phyloP scores from a whole-genome alignment of 2,888 invertebrate genomes.

The Stenichneumon culpator region DNA sequence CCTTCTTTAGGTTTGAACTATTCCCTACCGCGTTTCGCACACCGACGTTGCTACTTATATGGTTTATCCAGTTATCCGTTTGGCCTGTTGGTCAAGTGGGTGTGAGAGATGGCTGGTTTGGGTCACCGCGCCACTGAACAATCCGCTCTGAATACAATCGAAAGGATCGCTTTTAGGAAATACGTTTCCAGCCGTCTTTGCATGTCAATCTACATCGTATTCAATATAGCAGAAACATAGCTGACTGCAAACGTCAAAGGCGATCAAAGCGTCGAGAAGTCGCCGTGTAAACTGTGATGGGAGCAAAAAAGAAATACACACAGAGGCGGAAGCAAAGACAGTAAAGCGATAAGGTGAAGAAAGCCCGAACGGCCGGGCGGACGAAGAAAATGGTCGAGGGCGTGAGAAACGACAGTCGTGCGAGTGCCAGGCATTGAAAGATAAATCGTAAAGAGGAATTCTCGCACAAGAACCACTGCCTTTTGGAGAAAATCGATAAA shows the following conservation, averaged over 20 bases:
- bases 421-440: constrained; percentile 15
- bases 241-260: constrained; percentile 28
- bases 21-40: constrained; percentile 15
- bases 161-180: constrained; percentile 46
- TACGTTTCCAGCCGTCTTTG: constrained; percentile 4
- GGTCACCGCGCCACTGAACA: constrained; percentile 50
- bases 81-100: constrained; percentile 11
- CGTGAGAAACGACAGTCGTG: constrained; percentile 26
- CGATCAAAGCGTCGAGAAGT: constrained; percentile 23
- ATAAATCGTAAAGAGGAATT: constrained; percentile 51
- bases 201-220: constrained; percentile 8
- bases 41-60: neutral
- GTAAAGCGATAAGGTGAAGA: constrained; percentile 48
- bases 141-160: constrained; percentile 49
- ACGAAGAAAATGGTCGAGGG: neutral
- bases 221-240: constrained; percentile 32
- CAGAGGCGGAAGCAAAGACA: constrained; percentile 8
- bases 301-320: neutral
- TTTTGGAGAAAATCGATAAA: constrained; percentile 12
- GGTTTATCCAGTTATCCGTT: constrained; percentile 21
- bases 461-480: constrained; percentile 11
- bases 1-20: neutral
- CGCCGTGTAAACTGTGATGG: neutral
- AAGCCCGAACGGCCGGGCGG: constrained; percentile 14
- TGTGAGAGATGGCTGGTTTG: neutral